Conservation (phyloP, 92 coral and sea anemone genomes). For the Phymanthus crucifer region DNA sequence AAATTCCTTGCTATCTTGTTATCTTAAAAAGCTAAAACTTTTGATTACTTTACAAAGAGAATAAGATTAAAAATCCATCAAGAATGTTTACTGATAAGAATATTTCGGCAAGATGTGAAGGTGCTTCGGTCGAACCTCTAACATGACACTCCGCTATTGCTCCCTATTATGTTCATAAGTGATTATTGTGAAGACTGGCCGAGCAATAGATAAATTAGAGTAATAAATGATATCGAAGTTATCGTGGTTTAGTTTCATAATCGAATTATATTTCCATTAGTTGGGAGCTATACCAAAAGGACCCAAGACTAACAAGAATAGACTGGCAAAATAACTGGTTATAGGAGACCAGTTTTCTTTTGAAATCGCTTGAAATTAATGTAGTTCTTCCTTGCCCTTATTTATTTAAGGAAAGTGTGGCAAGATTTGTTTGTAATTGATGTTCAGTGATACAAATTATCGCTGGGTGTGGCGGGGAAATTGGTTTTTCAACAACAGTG, state of each 20-base stretch:
- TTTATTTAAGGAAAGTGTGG: not conserved
- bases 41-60: constrained; percentile 17
- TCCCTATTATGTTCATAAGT: constrained; percentile 14
- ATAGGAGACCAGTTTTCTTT: not conserved
- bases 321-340: not conserved
- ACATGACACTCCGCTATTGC: not conserved
- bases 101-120: constrained; percentile 5
- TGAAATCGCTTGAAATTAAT: not conserved
- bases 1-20: constrained; percentile 16
- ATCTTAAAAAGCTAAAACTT: constrained; percentile 13
- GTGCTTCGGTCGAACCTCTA: constrained; percentile 10
- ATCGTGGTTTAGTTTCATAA: constrained; percentile 27
- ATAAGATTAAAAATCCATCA: constrained; percentile 14
- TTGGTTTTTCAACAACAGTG: constrained; percentile 19
- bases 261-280: constrained; percentile 38
- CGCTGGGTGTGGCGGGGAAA: constrained; percentile 23
- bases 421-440: constrained; percentile 13
- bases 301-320: not conserved
- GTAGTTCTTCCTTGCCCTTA: not conserved
- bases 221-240: constrained; percentile 19
- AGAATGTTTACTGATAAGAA: constrained; percentile 8
- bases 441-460: constrained; percentile 15
- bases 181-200: constrained; percentile 31
- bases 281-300: not conserved
- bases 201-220: constrained; percentile 20